These are phyloP conservation scores for Girardia tigrina DNA, from an alignment of 2,888 invertebrate species.

Conservation along the genomic window DNA sequence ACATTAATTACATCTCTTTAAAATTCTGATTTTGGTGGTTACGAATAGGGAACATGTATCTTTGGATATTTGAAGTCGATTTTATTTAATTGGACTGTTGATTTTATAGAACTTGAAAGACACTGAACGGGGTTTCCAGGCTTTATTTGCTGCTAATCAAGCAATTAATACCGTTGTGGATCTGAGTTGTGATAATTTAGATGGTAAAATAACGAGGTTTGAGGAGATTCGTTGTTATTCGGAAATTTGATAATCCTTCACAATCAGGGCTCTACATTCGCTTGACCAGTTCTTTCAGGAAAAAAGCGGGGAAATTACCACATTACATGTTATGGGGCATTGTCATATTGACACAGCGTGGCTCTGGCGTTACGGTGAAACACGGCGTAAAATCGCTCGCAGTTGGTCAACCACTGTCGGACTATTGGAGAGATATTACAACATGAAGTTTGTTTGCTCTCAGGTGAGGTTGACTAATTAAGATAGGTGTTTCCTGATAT, in stretches of 20 bases:
- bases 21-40: no score
- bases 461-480: no score
- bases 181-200: no score
- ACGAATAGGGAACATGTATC: no score
- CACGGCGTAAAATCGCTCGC: conserved; percentile 53
- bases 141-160: conserved; percentile 39
- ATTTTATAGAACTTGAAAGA: conserved; percentile 45
- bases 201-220: no score
- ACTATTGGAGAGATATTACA: conserved; percentile 52
- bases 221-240: no score
- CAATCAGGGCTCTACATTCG: background rate
- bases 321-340: conserved; percentile 51
- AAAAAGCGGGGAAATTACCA: background rate
- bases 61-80: no score
- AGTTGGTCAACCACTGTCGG: conserved; percentile 51
- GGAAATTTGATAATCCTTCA: no score
- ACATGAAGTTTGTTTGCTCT: conserved; percentile 52
- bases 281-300: background rate
- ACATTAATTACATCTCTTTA: no score
- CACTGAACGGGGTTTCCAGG: conserved; percentile 49
- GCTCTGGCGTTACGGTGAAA: conserved; percentile 54
- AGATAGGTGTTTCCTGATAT: no score
- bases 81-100: no score
- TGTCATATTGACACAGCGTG: conserved; percentile 54
- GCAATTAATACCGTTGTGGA: background rate